Conservation (phyloP, 1,140 invertebrate genomes). For the Drosophila ogumai region DNA sequence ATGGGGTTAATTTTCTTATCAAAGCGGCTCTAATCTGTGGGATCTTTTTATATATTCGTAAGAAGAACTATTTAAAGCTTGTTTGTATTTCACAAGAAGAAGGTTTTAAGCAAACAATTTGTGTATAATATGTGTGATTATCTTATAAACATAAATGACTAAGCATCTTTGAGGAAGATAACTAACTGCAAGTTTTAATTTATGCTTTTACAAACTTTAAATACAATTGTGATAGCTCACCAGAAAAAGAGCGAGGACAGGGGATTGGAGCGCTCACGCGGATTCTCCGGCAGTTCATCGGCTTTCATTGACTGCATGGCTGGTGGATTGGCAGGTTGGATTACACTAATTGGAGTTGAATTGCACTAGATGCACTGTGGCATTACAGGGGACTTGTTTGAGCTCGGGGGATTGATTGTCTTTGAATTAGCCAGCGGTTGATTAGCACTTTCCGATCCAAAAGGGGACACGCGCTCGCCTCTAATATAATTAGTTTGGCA, state of each 20-base stretch:
- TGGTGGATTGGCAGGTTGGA: conserved; percentile 21
- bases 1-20: conserved; percentile 27
- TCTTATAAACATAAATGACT: not conserved
- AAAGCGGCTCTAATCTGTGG: conserved; percentile 7
- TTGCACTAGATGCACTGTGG: conserved; percentile 35
- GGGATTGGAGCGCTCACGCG: conserved; percentile 64
- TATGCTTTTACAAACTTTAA: not conserved
- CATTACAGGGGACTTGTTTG: conserved; percentile 17
- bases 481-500: conserved; percentile 74
- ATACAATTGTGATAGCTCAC: conserved; percentile 35
- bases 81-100: not conserved
- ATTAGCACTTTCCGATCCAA: conserved; percentile 57
- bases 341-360: conserved; percentile 40
- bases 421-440: conserved; percentile 26
- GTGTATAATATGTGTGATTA: not conserved
- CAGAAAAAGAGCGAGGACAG: conserved; percentile 70
- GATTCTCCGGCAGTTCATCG: conserved; percentile 70
- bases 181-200: not conserved
- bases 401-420: conserved; percentile 9
- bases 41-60: not conserved
- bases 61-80: conserved; percentile 1
- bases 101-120: not conserved
- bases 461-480: conserved; percentile 64
- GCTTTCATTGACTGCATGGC: conserved; percentile 73
- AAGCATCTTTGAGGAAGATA: not conserved